A percentile compares a stretch with the other conserved stretches of the same genome.
These are phyloP conservation scores for Neoseiulus cucumeris DNA, from an alignment of 1,140 invertebrate genomes.

Conservation along the genomic window DNA sequence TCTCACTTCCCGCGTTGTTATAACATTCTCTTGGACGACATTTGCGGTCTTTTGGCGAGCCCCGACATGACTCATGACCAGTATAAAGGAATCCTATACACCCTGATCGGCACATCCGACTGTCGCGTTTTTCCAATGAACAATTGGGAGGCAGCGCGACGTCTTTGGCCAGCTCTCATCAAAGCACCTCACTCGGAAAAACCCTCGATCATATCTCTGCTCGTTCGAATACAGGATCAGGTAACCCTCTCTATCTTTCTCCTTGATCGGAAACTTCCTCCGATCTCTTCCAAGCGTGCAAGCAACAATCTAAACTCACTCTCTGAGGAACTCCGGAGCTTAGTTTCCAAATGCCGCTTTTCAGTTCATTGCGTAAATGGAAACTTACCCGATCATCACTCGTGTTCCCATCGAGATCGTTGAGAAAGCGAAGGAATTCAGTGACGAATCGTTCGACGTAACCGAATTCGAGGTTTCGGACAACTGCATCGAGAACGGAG, in stretches of 20 bases:
- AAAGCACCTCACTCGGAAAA: slow-evolving; percentile 54
- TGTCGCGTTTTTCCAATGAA: slow-evolving; percentile 42
- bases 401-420: slow-evolving; percentile 25
- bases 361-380: slow-evolving; percentile 7
- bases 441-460: not conserved
- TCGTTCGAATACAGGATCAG: slow-evolving; percentile 37
- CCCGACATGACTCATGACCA: slow-evolving; percentile 41
- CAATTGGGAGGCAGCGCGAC: slow-evolving; percentile 48
- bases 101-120: slow-evolving; percentile 43
- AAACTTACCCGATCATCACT: slow-evolving; percentile 10
- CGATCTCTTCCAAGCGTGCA: too few relatives aligned
- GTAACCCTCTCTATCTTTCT: slow-evolving; percentile 19
- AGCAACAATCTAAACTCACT: too few relatives aligned
- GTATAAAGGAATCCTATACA: slow-evolving; percentile 57
- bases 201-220: slow-evolving; percentile 48
- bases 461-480: not conserved
- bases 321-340: not conserved
- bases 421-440: slow-evolving; percentile 22
- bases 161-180: slow-evolving; percentile 52
- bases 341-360: not conserved
- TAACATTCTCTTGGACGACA: slow-evolving; percentile 34
- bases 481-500: not conserved
- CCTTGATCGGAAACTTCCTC: too few relatives aligned
- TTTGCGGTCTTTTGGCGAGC: slow-evolving; percentile 38
- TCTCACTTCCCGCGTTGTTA: slow-evolving; percentile 39